Evolutionary conservation across 2,888 invertebrate species (phyloP).

Genomic region (Hoplodrina ambigua): DNA sequence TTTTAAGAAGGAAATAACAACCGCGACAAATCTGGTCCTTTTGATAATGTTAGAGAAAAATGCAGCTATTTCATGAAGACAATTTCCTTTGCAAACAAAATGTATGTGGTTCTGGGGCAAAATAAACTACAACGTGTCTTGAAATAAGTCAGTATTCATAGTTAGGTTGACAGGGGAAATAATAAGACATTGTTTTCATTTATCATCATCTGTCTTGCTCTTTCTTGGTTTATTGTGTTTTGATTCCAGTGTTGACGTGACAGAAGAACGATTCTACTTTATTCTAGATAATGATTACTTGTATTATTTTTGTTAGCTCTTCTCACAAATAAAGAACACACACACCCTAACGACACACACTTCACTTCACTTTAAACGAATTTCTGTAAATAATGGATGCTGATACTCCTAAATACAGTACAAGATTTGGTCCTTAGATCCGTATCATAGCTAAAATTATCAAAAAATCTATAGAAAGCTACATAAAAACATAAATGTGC

Average conservation of each 20-base stretch:
- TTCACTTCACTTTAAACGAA: too few relatives aligned
- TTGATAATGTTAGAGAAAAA: conserved; percentile 43
- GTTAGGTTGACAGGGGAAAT: conserved; percentile 12
- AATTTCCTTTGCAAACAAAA: conserved; percentile 36
- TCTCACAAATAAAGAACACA: neutral
- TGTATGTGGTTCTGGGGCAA: conserved; percentile 15
- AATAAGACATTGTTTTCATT: conserved; percentile 9
- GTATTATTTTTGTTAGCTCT: neutral
- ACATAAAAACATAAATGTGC: neutral
- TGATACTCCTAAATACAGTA: neutral
- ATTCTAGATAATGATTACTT: neutral
- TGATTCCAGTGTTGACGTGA: neutral
- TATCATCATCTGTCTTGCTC: conserved; percentile 16
- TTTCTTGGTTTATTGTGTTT: neutral
- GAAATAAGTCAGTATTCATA: conserved; percentile 22
- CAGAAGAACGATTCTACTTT: neutral
- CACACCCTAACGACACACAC: too few relatives aligned
- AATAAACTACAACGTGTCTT: conserved; percentile 21
- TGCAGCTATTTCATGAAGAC: conserved; percentile 45
- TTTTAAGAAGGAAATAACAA: conserved; percentile 46
- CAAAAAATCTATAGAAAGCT: too few relatives aligned
- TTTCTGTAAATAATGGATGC: neutral
- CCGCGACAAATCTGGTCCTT: conserved; percentile 35
- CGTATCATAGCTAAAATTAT: neutral
- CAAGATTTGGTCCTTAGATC: neutral